A percentile compares a stretch with the other conserved stretches of the same genome.
phyloP scores from a whole-genome alignment of 2,888 invertebrate species.

The Parascotia fuliginaria region DNA sequence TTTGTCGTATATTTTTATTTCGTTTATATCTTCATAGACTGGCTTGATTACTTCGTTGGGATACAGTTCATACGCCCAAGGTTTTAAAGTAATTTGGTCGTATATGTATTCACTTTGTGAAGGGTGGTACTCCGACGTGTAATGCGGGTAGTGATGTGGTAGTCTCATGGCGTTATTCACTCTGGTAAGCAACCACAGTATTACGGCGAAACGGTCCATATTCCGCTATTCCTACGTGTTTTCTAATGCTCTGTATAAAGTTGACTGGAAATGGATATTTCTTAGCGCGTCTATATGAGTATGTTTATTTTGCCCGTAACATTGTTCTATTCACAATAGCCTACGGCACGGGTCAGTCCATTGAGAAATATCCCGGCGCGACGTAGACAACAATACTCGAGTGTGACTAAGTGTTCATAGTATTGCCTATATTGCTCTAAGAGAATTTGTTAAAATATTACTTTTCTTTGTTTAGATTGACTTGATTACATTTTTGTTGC shows the following conservation, averaged over 20 bases:
- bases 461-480: too few species aligned
- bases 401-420: slow-evolving; percentile 32
- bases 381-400: slow-evolving; percentile 25
- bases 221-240: slow-evolving; percentile 55
- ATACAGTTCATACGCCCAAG: too few species aligned
- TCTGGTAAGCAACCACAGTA: slow-evolving; percentile 55
- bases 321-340: slow-evolving; percentile 71
- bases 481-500: too few species aligned
- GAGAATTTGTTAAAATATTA: too few species aligned
- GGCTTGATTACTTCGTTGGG: too few species aligned
- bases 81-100: too few species aligned
- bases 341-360: slow-evolving; percentile 43
- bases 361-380: slow-evolving; percentile 70
- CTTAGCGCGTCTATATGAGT: slow-evolving; percentile 69
- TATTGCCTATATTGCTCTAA: too few species aligned
- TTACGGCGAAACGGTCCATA: slow-evolving; percentile 54
- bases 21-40: too few species aligned
- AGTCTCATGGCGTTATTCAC: slow-evolving; percentile 49
- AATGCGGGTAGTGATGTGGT: slow-evolving; percentile 50
- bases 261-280: slow-evolving; percentile 64
- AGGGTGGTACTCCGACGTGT: too few species aligned
- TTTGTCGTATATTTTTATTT: slow-evolving; percentile 22
- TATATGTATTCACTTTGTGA: too few species aligned
- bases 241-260: slow-evolving; percentile 36
- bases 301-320: slow-evolving; percentile 61